Conservation (phyloP, 2,888 invertebrate species). For the Melipona beecheii region DNA sequence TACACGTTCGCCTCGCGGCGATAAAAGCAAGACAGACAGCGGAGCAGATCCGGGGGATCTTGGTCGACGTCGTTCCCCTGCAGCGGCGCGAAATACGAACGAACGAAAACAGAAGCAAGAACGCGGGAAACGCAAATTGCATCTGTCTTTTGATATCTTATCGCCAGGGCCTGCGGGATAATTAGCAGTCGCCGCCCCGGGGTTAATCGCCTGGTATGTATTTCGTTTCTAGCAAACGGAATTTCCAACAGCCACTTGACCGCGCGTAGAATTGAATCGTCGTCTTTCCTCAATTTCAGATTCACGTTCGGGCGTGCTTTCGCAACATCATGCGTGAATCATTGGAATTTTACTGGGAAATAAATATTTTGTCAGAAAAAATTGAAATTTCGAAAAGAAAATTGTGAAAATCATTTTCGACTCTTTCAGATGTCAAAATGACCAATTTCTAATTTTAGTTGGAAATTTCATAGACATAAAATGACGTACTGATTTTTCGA, state of each 20-base stretch:
- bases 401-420: too few relatives aligned
- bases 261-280: neutral
- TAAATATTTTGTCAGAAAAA: too few relatives aligned
- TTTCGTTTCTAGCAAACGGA: neutral
- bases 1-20: conserved; percentile 27
- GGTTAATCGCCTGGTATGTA: neutral
- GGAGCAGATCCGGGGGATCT: neutral
- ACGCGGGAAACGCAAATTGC: conserved; percentile 35
- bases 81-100: neutral
- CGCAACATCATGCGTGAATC: neutral
- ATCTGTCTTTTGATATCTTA: conserved; percentile 37
- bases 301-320: neutral
- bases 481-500: too few relatives aligned
- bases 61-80: neutral
- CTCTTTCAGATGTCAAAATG: too few relatives aligned
- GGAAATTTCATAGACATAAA: too few relatives aligned
- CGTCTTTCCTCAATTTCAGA: neutral
- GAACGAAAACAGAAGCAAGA: conserved; percentile 29
- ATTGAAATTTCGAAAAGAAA: too few relatives aligned
- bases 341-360: neutral
- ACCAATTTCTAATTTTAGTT: too few relatives aligned
- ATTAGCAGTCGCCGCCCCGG: conserved; percentile 13
- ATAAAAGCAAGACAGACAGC: conserved; percentile 27
- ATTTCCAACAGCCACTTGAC: neutral
- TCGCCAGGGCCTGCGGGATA: conserved; percentile 15